Evolutionary conservation across 2,797 vertebrate species (phyloP).

Genomic region (Myripristis jacobus): DNA sequence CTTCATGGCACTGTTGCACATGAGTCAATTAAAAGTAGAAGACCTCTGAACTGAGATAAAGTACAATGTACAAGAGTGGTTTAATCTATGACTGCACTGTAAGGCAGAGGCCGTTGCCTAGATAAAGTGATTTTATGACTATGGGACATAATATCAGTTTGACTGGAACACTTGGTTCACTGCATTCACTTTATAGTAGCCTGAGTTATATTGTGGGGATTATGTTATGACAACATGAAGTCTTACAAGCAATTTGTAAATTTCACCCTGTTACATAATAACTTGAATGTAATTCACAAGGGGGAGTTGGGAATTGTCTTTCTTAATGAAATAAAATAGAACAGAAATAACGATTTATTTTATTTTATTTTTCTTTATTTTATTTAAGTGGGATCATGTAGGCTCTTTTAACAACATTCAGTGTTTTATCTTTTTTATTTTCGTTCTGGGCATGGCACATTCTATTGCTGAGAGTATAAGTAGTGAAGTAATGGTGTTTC

Average conservation of each 20-base stretch:
- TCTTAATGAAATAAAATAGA: background rate
- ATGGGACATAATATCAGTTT: constrained; percentile 79
- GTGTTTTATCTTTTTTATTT: background rate
- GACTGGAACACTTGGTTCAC: constrained; percentile 88
- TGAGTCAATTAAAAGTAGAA: constrained; percentile 72
- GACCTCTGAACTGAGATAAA: constrained; percentile 85
- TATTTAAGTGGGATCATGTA: background rate
- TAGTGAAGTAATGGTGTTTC: background rate
- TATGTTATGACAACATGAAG: constrained; percentile 14
- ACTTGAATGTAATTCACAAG: background rate
- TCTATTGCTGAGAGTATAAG: no score
- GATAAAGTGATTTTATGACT: constrained; percentile 94
- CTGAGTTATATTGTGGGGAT: background rate
- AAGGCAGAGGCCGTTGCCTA: constrained; percentile 86
- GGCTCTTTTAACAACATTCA: background rate
- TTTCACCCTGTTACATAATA: constrained; percentile 18
- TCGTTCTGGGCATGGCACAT: background rate
- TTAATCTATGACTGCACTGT: constrained; percentile 92
- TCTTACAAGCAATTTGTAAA: constrained; percentile 5
- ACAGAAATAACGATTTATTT: background rate
- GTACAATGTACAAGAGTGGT: constrained; percentile 85
- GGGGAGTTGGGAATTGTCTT: rapidly evolving
- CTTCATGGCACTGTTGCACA: constrained; percentile 51
- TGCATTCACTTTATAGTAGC: constrained; percentile 67
- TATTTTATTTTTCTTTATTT: background rate